Evolutionary conservation across 2,797 vertebrate species (phyloP), one percentile per base, ranked within the genome.

Genomic region (Syngnathus rostellatus): DNA sequence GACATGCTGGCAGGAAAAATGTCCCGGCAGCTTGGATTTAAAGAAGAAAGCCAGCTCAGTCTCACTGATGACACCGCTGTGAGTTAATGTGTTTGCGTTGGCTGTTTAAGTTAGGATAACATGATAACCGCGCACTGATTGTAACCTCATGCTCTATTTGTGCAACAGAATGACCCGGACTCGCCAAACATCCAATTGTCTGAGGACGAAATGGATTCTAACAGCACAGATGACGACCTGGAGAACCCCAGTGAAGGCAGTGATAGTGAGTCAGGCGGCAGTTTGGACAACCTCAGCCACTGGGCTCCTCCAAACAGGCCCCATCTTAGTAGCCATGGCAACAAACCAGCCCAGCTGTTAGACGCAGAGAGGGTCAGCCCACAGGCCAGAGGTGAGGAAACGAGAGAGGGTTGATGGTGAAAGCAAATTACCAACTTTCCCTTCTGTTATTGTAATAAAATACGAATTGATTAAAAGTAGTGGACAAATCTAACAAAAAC

Each of bases 181-280:
- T 71, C 74, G 21, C 69, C 43, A 0, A 54, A 12, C 10, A n/a
- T 69, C 19, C 72, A 41, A 50, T 80, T 76, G 3, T 83, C 81
- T 4, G 83, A 85, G 73, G 84, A 84, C 68, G 84, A 84, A 50
- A 5, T 19, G 68, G 80, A 86, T 61, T 79, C 77, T 53, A 75
- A 77, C 79, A 70, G 78, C n/a, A 62, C 74, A 0, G 79, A 87
- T 3, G 81, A 80, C 17, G 74, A 85, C 79, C 83, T 48, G 10
- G 80, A 76, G 72, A 84, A 86, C 72, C 76, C 64, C 0, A 40
- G 41, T 0, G 75, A 80, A 70, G 80, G 86, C 77, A 84, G 83
- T 61, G 79, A 77, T 81, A 72, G 77, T 3, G 86, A 88, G 59
- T 85, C 86, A 67, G 85, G 83, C 71, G 12, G 72, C 75, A 63